These are phyloP conservation scores for Heliconius sara DNA, from an alignment of 2,888 invertebrate genomes.

Conservation along the genomic window DNA sequence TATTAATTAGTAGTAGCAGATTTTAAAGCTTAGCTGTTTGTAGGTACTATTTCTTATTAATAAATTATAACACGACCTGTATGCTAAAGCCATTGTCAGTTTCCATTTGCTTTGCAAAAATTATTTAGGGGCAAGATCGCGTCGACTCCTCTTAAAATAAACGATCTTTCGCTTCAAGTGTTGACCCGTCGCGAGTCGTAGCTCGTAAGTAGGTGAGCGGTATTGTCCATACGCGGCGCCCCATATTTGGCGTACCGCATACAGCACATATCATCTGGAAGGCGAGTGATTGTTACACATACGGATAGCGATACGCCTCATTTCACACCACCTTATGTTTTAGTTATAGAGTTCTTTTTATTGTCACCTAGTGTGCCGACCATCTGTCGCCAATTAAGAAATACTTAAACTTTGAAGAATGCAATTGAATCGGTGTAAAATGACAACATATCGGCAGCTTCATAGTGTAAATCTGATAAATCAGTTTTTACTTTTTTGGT, in stretches of 20 bases:
- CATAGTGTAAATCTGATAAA: too few relatives aligned
- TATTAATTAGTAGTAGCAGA: too few relatives aligned
- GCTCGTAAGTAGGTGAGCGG: conserved; percentile 57
- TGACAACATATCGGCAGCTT: neutral
- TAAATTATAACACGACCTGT: neutral
- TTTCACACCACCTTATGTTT: conserved; percentile 17
- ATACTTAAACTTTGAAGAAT: neutral
- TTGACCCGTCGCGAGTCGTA: conserved; percentile 41
- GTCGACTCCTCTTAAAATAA: conserved; percentile 31
- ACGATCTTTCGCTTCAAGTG: conserved; percentile 37
- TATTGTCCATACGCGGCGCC: conserved; percentile 57
- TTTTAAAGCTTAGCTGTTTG: too few relatives aligned
- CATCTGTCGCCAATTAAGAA: conserved; percentile 10
- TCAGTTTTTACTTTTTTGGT: too few relatives aligned
- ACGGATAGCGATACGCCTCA: conserved; percentile 4
- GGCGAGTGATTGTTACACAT: conserved; percentile 23
- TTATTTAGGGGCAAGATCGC: neutral
- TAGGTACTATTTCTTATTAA: neutral
- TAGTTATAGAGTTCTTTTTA: neutral
- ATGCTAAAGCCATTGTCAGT: conserved; percentile 20
- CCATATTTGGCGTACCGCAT: conserved; percentile 58
- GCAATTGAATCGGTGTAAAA: neutral
- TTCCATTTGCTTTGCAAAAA: neutral
- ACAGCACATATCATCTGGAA: conserved; percentile 54
- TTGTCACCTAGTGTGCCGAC: conserved; percentile 8